Evolutionary conservation across 2,888 invertebrate genomes (phyloP).

Genomic region (Eremobia ochroleuca): DNA sequence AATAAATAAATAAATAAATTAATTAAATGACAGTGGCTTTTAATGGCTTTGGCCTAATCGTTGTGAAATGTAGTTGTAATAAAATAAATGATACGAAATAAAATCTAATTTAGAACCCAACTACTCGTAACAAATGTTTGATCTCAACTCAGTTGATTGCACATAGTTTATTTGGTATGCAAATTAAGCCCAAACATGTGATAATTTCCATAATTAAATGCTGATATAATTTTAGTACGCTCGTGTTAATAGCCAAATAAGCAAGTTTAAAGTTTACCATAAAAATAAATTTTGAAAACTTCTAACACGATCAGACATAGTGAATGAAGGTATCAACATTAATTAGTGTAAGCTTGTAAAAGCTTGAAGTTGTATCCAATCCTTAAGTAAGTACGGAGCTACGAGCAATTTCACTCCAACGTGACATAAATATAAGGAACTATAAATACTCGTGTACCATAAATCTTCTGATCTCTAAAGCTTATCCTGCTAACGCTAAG

Average conservation of each 20-base stretch:
- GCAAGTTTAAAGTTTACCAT: not conserved
- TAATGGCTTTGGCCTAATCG: too few relatives aligned
- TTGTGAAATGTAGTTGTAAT: not conserved
- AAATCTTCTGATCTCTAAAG: slow-evolving; percentile 46
- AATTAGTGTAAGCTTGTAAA: not conserved
- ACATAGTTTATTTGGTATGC: not conserved
- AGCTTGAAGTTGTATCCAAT: not conserved
- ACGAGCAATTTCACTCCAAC: slow-evolving; percentile 20
- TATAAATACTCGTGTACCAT: slow-evolving; percentile 49
- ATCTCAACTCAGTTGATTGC: not conserved
- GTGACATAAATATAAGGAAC: slow-evolving; percentile 40
- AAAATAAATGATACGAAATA: not conserved
- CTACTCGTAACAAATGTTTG: not conserved
- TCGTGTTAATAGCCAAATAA: slow-evolving; percentile 3
- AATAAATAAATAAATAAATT: too few relatives aligned
- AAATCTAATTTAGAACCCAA: not conserved
- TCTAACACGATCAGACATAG: not conserved
- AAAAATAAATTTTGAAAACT: not conserved
- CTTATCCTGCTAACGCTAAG: slow-evolving; percentile 18
- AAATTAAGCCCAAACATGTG: not conserved
- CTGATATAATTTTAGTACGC: not conserved
- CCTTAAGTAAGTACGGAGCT: slow-evolving; percentile 12
- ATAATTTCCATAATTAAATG: not conserved
- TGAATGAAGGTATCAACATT: not conserved
- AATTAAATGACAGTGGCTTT: too few relatives aligned